Conservation (phyloP, 2,113 vertebrate genomes). For the Aspiorhynchus laticeps region DNA sequence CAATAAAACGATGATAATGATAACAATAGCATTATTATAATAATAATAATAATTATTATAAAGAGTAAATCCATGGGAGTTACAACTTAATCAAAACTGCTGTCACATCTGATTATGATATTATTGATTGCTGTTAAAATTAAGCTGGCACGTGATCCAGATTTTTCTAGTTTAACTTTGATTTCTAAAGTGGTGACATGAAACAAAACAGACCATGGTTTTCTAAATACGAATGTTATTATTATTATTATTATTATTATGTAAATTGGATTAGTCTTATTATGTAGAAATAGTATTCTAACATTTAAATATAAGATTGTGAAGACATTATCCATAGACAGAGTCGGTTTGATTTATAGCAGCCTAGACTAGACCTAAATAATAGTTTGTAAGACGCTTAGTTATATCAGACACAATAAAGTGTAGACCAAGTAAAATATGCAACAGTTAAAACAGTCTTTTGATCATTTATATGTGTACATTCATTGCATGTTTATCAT, state of each 20-base stretch:
- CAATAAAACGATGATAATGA: not conserved
- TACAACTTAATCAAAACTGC: not conserved
- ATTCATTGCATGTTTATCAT: not conserved
- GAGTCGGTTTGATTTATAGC: not conserved
- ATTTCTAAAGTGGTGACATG: not conserved
- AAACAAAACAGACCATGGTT: not conserved
- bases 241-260: not conserved
- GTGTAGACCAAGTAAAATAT: not conserved
- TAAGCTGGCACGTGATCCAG: not conserved
- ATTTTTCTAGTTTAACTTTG: not conserved
- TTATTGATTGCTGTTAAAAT: not conserved
- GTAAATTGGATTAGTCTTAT: not conserved
- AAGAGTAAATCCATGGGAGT: not conserved
- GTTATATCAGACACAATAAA: not conserved
- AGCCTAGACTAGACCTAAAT: not conserved
- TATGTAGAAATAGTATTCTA: not conserved
- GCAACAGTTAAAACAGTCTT: not conserved
- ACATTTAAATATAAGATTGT: not conserved
- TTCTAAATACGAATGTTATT: not conserved
- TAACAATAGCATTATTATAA: not conserved
- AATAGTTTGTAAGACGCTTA: not conserved
- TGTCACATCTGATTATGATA: not conserved
- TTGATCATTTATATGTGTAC: not conserved
- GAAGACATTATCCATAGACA: not conserved
- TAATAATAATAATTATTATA: not conserved